phyloP scores from a whole-genome alignment of 2,888 invertebrate genomes.

The Adelphocoris suturalis region DNA sequence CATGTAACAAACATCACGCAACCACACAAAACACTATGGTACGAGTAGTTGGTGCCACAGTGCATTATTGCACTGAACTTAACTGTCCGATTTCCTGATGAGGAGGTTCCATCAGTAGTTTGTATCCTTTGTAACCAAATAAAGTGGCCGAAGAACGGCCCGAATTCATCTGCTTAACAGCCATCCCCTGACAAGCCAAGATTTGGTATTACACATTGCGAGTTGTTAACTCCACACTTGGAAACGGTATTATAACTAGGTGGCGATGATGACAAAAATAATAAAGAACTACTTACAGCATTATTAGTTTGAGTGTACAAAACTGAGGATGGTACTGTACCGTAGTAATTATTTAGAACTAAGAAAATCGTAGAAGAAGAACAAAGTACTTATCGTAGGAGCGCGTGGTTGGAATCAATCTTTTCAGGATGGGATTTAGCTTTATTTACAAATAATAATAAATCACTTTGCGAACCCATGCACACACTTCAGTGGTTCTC shows the following conservation, averaged over 20 bases:
- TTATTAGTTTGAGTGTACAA: too few species aligned
- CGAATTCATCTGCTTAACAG: conserved; percentile 68
- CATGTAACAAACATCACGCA: conserved; percentile 49
- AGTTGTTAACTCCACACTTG: neutral
- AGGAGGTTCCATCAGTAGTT: conserved; percentile 75
- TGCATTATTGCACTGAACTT: conserved; percentile 67
- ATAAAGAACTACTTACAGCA: too few species aligned
- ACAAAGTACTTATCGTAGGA: too few species aligned
- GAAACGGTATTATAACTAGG: neutral
- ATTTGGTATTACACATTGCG: neutral
- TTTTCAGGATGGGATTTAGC: too few species aligned
- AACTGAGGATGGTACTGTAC: too few species aligned
- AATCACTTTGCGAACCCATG: too few species aligned
- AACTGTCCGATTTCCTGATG: conserved; percentile 73
- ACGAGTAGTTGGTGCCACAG: conserved; percentile 24
- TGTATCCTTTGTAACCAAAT: conserved; percentile 75
- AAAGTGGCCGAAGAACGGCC: conserved; percentile 66
- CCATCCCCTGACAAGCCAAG: conserved; percentile 69
- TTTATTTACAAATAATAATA: too few species aligned
- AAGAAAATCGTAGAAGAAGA: too few species aligned
- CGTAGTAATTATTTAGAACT: too few species aligned
- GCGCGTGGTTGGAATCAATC: too few species aligned
- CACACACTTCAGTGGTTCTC: too few species aligned
- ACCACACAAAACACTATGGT: conserved; percentile 44
- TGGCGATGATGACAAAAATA: too few species aligned